These are phyloP conservation scores for Adoxophyes honmai DNA, from an alignment of 1,140 invertebrate genomes.

Conservation along the genomic window DNA sequence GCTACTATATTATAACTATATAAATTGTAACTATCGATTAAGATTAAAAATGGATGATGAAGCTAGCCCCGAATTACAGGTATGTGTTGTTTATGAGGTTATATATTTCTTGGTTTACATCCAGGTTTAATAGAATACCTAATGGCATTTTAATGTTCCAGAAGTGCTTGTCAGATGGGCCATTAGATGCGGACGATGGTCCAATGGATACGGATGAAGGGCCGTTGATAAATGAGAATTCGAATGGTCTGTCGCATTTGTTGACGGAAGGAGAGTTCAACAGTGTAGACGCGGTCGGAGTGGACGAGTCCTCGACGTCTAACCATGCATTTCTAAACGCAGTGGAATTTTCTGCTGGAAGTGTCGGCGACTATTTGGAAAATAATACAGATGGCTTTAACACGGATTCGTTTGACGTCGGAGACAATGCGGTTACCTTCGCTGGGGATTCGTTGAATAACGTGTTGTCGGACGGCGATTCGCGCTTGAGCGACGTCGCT, in stretches of 20 bases:
- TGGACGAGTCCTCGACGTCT: constrained; percentile 62
- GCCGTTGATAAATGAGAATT: constrained; percentile 66
- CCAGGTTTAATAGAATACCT: constrained; percentile 18
- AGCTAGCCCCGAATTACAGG: constrained; percentile 58
- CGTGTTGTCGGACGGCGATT: constrained; percentile 59
- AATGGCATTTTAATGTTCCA: constrained; percentile 29
- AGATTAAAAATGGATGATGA: constrained; percentile 57
- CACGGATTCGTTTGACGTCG: constrained; percentile 60
- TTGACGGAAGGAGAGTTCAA: constrained; percentile 65
- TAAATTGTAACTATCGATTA: constrained; percentile 8
- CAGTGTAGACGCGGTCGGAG: constrained; percentile 58
- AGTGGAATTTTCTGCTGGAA: constrained; percentile 59
- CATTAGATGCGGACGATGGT: constrained; percentile 61
- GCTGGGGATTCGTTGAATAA: constrained; percentile 60
- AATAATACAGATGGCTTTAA: constrained; percentile 59
- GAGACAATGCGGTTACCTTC: constrained; percentile 64
- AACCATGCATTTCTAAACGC: constrained; percentile 68
- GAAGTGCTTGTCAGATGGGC: constrained; percentile 56
- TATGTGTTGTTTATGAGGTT: constrained; percentile 42
- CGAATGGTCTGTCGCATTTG: constrained; percentile 63
- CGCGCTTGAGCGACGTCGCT: constrained; percentile 44
- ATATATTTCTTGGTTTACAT: constrained; percentile 21
- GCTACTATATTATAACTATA: not conserved
- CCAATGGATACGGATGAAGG: constrained; percentile 68
- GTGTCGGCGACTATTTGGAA: constrained; percentile 64